Evolutionary conservation across 2,888 invertebrate genomes (phyloP).

Genomic region (Pristionchus maxplancki): DNA sequence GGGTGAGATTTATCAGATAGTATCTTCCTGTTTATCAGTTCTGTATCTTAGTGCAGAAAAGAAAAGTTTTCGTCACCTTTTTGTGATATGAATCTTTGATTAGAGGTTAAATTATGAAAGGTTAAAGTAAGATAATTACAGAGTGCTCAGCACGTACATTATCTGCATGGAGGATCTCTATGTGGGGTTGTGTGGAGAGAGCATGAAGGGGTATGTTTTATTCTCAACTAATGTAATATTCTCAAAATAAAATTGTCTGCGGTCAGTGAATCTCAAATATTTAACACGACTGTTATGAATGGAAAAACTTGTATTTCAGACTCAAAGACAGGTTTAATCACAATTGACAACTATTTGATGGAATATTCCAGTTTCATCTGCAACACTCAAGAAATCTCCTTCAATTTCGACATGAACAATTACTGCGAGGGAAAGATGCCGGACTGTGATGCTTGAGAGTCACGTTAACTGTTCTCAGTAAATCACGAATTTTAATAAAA

Average conservation of each 20-base stretch:
- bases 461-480: too few species aligned
- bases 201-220: neutral
- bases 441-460: neutral
- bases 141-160: slow-evolving; percentile 6
- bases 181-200: neutral
- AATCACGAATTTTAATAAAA: too few species aligned
- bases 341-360: too few species aligned
- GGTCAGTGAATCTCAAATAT: too few species aligned
- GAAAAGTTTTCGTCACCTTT: too few species aligned
- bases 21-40: neutral
- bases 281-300: too few species aligned
- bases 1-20: neutral
- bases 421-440: slow-evolving; percentile 24
- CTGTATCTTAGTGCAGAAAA: neutral
- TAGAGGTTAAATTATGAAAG: too few species aligned
- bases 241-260: too few species aligned
- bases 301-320: too few species aligned
- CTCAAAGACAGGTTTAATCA: too few species aligned
- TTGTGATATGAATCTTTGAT: too few species aligned
- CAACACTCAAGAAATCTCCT: slow-evolving; percentile 26
- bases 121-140: too few species aligned
- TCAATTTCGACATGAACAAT: slow-evolving; percentile 38
- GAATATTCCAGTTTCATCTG: slow-evolving; percentile 25
- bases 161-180: slow-evolving; percentile 12
- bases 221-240: neutral